Base-by-base conservation (phyloP, 2,797 vertebrate genomes). In the Coranthus polyacanthus region DNA sequence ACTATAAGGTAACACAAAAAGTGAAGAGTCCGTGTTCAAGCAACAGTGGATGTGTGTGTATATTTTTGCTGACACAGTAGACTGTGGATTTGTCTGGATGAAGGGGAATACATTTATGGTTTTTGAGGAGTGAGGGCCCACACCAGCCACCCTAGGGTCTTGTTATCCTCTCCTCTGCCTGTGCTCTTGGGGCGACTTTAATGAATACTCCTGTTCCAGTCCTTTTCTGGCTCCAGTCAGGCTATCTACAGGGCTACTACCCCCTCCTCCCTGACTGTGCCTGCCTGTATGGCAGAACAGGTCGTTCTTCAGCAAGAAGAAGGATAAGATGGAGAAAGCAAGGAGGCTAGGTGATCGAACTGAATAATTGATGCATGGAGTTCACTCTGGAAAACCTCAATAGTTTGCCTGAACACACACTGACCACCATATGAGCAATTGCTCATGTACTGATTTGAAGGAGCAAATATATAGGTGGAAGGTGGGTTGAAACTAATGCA, bases 301-400 rank as follows among this genome's bases (percentile, higher is more conserved):
- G 82, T 87, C 83, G 72, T 72, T 67, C 80, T 75, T 65, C 83
- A 81, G 71, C 65, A 76, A 61, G 77, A 59, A 78, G 77, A 84
- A 84, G 81, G 70, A 69, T 76, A 54, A 74, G 85, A 86, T 34
- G 46, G 76, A 89, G 84, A 86, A 76, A 79, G 84, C 54, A 55
- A 80, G 70, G 60, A 82, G 75, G 82, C 72, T 69, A 67, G 87
- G 85, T 90, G 91, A 92, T 90, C 59, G 74, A 79, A 57, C 88
- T 93, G 90, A 94, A 94, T 94, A 92, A 94, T 94, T 92, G 91
- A 94, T 92, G 85, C 42, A 63, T 60, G 17, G 73, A 84, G 88
- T 90, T 92, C 85, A 86, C 78, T 84, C 42, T 54, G 81, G 89
- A 88, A 81, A 75, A 84, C 69, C 80, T 81, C 59, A 59, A 64